Evolutionary conservation across 2,113 vertebrate genomes (phyloP).

Genomic region (Neolamprologus modestus): DNA sequence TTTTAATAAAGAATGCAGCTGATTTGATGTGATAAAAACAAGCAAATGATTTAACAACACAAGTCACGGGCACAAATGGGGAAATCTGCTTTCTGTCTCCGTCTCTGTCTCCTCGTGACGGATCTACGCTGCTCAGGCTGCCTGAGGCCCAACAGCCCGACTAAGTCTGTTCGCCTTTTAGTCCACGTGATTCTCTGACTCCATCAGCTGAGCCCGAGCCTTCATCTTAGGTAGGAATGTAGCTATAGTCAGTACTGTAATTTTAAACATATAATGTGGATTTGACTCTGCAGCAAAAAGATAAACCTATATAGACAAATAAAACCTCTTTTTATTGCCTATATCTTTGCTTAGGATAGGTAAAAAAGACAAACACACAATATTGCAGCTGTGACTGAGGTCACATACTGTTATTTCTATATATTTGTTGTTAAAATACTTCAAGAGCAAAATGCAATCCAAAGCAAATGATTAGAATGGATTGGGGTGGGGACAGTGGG

Average conservation of each 20-base stretch:
- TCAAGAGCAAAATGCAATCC: neutral
- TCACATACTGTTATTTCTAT: neutral
- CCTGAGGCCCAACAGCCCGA: neutral
- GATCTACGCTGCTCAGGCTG: neutral
- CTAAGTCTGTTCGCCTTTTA: neutral
- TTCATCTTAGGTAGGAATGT: neutral
- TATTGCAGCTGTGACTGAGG: neutral
- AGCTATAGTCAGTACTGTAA: neutral
- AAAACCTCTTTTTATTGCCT: neutral
- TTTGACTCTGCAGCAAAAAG: neutral
- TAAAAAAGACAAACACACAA: neutral
- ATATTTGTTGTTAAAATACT: neutral
- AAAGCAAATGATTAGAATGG: neutral
- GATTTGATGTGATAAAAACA: neutral
- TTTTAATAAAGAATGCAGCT: neutral
- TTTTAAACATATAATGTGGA: neutral
- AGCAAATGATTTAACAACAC: neutral
- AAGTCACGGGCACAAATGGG: neutral
- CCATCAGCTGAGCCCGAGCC: neutral
- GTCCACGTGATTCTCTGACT: neutral
- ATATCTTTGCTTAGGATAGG: neutral
- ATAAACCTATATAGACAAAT: neutral
- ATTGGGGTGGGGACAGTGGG: neutral
- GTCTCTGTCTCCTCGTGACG: neutral
- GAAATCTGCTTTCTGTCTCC: neutral